Percentiles rank a stretch among this genome's conserved stretches.
Conservation (phyloP, 2,113 vertebrate species). For the mouse (Mus musculus) region GRCm39 chr11:92535501-92536000, state of each 20-base stretch:
- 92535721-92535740: not conserved
- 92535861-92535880: not conserved
- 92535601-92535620: not conserved
- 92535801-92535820: not conserved
- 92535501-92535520: not conserved
- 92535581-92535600: not conserved
- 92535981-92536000: not conserved
- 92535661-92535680: not conserved
- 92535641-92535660: not conserved
- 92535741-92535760: not conserved
- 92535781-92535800: not conserved
- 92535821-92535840: not conserved
- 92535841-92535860: not conserved
- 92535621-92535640: not conserved
- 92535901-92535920: no score
- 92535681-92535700: no score
- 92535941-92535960: not conserved
- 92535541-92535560: not conserved
- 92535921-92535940: not conserved
- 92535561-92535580: not conserved
- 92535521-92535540: not conserved
- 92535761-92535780: not conserved
- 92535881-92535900: not conserved
- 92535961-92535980: not conserved
- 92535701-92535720: no score